Conservation (phyloP, 1,140 invertebrate genomes). For the Leptinotarsa undecemlineata region DNA sequence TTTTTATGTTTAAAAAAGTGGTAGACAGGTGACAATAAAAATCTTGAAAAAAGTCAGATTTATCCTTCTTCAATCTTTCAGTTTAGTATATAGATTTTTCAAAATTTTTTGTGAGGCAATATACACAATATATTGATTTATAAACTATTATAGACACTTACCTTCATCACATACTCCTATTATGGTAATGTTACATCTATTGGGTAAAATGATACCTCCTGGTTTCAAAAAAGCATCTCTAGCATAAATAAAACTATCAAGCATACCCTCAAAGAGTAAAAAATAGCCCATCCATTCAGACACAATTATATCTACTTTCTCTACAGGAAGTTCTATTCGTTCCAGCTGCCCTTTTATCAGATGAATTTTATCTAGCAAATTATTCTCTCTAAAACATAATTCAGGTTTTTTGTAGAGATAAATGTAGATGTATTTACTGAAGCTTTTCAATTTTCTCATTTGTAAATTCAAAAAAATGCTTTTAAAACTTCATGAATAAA, state of each 20-base stretch:
- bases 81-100: too few relatives aligned
- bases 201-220: slow-evolving; percentile 80
- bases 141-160: slow-evolving; percentile 52
- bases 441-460: too few relatives aligned
- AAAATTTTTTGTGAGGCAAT: too few relatives aligned
- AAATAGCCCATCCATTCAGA: slow-evolving; percentile 99
- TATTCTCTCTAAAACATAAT: slow-evolving; percentile 63
- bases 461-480: too few relatives aligned
- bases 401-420: neutral
- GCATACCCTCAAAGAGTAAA: slow-evolving; percentile 96
- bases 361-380: slow-evolving; percentile 64
- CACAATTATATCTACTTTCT: slow-evolving; percentile 93
- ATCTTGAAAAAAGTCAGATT: too few relatives aligned
- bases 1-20: too few relatives aligned
- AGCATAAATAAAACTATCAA: slow-evolving; percentile 90
- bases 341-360: slow-evolving; percentile 84
- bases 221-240: slow-evolving; percentile 84
- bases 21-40: too few relatives aligned
- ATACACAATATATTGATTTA: too few relatives aligned
- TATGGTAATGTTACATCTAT: slow-evolving; percentile 86
- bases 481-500: too few relatives aligned
- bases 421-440: too few relatives aligned
- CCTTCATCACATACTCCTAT: slow-evolving; percentile 86
- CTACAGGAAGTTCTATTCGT: slow-evolving; percentile 76
- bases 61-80: too few relatives aligned